Base-by-base conservation (phyloP, 2,888 invertebrate species). In the Philereme vetulata region DNA sequence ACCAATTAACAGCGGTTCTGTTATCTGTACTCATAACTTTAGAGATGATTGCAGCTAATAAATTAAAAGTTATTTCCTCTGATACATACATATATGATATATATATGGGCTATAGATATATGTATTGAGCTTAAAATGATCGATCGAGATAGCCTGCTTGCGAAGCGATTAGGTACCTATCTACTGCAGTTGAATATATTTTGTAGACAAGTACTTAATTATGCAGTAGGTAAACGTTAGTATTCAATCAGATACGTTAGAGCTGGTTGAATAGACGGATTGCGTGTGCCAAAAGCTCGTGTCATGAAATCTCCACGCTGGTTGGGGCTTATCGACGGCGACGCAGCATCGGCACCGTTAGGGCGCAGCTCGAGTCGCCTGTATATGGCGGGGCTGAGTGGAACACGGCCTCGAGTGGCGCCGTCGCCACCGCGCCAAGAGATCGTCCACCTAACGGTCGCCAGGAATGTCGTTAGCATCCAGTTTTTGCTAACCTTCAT, bases 371-470 rank as follows among this genome's bases (percentile, higher is more conserved):
- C 72, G 69, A 44, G 42, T 57, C 60, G 64, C 70, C 63, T 72
- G 72, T 72, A 67, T 71, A 71, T 62, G 73, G 72, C 73, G 70
- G 68, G 55, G 48, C 58, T 50, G 62, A 57, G 66, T 68, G 67
- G 68, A 67, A 68, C 70, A 68, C 71, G 66, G 66, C 68, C 58
- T 51, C 58, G 56, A 56, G 65, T 64, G 66, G 65, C 67, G 51
- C 60, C 57, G 68, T 67, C 70, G 73, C 69, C 57, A 67, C 61
- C 69, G 74, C 72, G 76, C 76, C 75, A 71, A 46, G 56, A 78
- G 80, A 78, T 81, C 80, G 80, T 83, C 86, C 82, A 84, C 77
- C 79, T 88, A 90, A 89, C 88, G 88, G 88, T 87, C 78, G 74
- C 75, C 82, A 84, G 85, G 88, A 89, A 89, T 89, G 88, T 83